Evolutionary conservation across 2,113 vertebrate species (phyloP).

Genomic region (chimpanzee (Pan troglodytes)): NHGRI_mPanTro3-v2.1_pri NC_072404.2:43261001-43261500

Average conservation of each 20-base stretch:
- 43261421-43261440: neutral
- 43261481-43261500: neutral
- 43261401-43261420: neutral
- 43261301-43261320: neutral
- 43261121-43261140: neutral
- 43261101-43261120: neutral
- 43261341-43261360: conserved; percentile 8
- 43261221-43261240: neutral
- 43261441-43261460: neutral
- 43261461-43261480: conserved; percentile 32
- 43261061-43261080: conserved; percentile 47
- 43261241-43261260: neutral
- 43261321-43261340: neutral
- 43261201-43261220: neutral
- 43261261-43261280: neutral
- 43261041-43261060: neutral
- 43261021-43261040: too few relatives aligned
- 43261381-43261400: neutral
- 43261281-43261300: neutral
- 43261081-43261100: neutral
- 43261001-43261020: too few relatives aligned
- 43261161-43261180: neutral
- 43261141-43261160: neutral
- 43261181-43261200: neutral
- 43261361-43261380: neutral